Percentiles rank a stretch among this genome's conserved stretches.
Evolutionary conservation across 2,113 vertebrate species (phyloP).

Genomic region (Pseudorhombus dupliciocellatus): DNA sequence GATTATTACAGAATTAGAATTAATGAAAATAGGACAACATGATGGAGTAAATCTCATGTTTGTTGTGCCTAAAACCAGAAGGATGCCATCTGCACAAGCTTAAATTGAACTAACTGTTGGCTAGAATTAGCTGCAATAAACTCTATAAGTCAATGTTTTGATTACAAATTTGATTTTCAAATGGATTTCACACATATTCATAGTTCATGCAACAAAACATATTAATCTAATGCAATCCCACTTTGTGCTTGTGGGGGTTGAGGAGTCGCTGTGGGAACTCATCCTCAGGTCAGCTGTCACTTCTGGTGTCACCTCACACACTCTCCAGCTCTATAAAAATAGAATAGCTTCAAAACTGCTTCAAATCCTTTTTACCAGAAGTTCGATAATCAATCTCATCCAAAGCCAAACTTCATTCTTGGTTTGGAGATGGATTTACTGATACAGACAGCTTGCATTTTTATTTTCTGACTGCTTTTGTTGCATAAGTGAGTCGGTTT

Average conservation of each 20-base stretch:
- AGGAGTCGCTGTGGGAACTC: slow-evolving; percentile 23
- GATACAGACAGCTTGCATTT: not conserved
- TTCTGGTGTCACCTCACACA: slow-evolving; percentile 50
- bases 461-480: not conserved
- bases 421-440: not conserved
- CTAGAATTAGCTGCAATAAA: no score
- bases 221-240: not conserved
- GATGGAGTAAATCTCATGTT: not conserved
- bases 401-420: not conserved
- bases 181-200: no score
- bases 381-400: not conserved
- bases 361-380: not conserved
- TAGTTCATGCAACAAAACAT: no score
- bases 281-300: slow-evolving; percentile 33
- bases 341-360: slow-evolving; percentile 9
- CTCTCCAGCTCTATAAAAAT: not conserved
- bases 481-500: slow-evolving; percentile 6
- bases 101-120: no score
- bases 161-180: no score
- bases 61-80: no score
- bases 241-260: not conserved
- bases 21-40: no score
- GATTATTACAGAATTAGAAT: not conserved
- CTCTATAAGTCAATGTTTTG: no score
- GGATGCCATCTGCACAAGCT: no score